Evolutionary conservation across 2,888 invertebrate genomes (phyloP).

Genomic region (Cerceris rybyensis): DNA sequence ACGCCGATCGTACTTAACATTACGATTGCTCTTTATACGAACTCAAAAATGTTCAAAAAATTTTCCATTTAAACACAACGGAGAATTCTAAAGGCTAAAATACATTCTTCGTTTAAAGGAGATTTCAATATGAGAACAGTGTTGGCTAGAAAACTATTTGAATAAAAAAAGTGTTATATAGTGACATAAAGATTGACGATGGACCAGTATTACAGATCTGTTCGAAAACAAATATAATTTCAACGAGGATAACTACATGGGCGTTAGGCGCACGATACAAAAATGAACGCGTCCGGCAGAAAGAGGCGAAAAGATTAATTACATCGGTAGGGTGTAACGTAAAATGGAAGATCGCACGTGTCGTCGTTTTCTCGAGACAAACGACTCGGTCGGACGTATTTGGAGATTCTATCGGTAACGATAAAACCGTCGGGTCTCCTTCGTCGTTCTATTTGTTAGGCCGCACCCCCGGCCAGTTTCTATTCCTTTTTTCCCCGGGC

Average conservation of each 20-base stretch:
- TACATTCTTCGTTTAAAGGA: too few relatives aligned
- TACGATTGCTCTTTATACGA: too few relatives aligned
- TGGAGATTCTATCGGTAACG: slow-evolving; percentile 62
- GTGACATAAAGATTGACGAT: too few relatives aligned
- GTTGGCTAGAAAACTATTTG: too few relatives aligned
- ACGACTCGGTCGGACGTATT: slow-evolving; percentile 58
- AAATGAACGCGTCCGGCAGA: slow-evolving; percentile 4
- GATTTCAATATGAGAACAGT: too few relatives aligned
- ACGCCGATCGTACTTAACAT: too few relatives aligned
- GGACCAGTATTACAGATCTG: too few relatives aligned
- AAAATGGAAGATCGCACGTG: slow-evolving; percentile 44
- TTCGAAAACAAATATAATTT: too few relatives aligned
- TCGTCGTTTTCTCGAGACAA: slow-evolving; percentile 64
- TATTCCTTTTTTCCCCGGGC: slow-evolving; percentile 24
- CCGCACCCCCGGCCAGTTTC: slow-evolving; percentile 23
- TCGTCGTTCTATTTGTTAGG: slow-evolving; percentile 66
- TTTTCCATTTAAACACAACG: neutral
- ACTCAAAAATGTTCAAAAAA: slow-evolving; percentile 15
- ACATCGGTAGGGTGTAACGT: slow-evolving; percentile 19
- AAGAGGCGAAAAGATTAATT: slow-evolving; percentile 63
- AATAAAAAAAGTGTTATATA: too few relatives aligned
- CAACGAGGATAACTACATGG: neutral
- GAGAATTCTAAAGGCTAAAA: too few relatives aligned
- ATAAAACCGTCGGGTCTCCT: slow-evolving; percentile 59
- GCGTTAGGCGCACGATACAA: slow-evolving; percentile 3